Base-by-base conservation (phyloP, 2,888 invertebrate genomes). In the Drosophila subquinaria region DNA sequence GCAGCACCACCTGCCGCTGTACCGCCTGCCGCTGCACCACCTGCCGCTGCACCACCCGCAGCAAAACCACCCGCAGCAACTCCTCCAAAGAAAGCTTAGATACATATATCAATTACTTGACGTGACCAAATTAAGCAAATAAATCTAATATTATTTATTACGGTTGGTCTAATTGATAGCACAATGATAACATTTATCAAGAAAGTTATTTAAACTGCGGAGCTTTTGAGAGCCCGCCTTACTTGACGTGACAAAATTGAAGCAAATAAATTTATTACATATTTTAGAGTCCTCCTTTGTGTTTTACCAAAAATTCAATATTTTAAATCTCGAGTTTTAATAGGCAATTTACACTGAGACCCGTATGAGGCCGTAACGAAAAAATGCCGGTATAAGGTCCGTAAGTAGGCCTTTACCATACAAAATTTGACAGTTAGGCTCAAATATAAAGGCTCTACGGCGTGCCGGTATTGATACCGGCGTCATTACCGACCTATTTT, bases 81-180 rank as follows among this genome's bases (percentile, higher is more conserved):
- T 11, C 15, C 60, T 15, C 30, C 30, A 8, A 13, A 65, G 23
- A 43, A 51, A 11, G 30, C 35, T 48, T 48, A 47, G 33, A 17
- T 2, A 15, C 4, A 23, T 11, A 15, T 6, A 23, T 11, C 30
- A 15, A 42, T n/a, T 11, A 27, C 27, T 30, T 27, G 38, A 60
- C 38, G 50, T 47, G 36, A 47, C 47, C 1, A 36, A 47, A 47
- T 57, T 35, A 33, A 10, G 17, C 4, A 33, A 42, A 33, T 55
- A 15, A 15, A 40, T 8, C 6, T 15, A 27, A 38, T 38, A 38
- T 13, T 23, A 23, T 11, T 8, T 11, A 42, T 17, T 53, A 13
- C 9, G 10, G 13, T 15, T 17, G 8, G 23, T 13, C 23, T 45
- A 5, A 45, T 6, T 13, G 13, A 45, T 23, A 15, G 6, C 5